Evolutionary conservation across 2,888 invertebrate genomes (phyloP), one percentile per base, ranked within the genome.

Genomic region (Tridacna gigas): DNA sequence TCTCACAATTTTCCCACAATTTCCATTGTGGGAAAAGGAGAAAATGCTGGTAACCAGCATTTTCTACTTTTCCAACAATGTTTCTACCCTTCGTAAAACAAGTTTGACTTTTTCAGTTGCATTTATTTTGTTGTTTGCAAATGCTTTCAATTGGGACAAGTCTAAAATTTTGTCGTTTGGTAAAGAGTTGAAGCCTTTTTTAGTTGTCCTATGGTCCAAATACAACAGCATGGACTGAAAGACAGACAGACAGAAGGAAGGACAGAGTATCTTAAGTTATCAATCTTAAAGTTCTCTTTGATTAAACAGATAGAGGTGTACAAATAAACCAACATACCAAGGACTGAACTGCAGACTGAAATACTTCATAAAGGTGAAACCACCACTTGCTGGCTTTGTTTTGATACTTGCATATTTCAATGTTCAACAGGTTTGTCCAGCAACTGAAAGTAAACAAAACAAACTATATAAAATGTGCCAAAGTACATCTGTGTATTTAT

Each of bases 341-440:
- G 45, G 79, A 73, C 45, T 80, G 69, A 15, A 89, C 71, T 37
- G 80, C 80, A 13, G 86, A 74, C 73, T 90, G 82, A 0, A 92
- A 77, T 2, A 94, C 87, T 65, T 92, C 91, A 83, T 97, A 98
- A 69, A 99, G 95, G 94, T 97, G 97, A 95, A 98, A 97, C 98
- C 98, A 99, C 96, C 98, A 98, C 93, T 97, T 97, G 86, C 97
- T 96, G 0, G 97, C 96, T 84, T 96, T 96, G 0, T 96, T 95
- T 22, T 92, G 80, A 60, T 90, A 90, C 48, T 93, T 92, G 80
- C 85, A 91, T 67, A 96, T 96, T 25, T 97, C 96, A 83, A 96
- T 96, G 84, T 97, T 96, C 9, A 98, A 95, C 81, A 97, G 97
- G 91, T 97, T 97, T 90, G 97, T 97, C 99, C 99, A 99, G 92